Conservation (phyloP, 2,113 vertebrate species). For the Mohoua ochrocephala region DNA sequence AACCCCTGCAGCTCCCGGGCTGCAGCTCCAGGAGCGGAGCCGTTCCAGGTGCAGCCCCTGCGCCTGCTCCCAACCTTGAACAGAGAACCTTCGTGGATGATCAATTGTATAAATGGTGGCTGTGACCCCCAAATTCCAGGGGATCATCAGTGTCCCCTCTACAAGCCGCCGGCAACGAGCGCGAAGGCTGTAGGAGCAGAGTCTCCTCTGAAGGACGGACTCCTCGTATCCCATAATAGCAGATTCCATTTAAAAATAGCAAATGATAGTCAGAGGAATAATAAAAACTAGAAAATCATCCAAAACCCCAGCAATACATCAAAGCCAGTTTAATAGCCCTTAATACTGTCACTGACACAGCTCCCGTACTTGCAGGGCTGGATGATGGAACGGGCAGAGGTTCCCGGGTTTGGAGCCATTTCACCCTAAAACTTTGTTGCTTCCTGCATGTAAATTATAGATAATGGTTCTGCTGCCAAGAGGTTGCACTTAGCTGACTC, state of each 20-base stretch:
- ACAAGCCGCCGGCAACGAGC: not conserved
- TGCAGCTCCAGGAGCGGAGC: not conserved
- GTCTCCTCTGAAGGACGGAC: conserved; percentile 47
- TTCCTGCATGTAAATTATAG: conserved; percentile 32
- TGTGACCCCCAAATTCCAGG: not conserved
- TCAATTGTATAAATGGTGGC: not conserved
- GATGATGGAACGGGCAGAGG: conserved; percentile 21
- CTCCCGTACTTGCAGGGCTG: not conserved
- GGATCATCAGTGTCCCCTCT: not conserved
- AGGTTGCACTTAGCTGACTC: not conserved
- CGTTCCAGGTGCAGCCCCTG: not conserved
- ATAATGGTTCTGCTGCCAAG: conserved; percentile 9
- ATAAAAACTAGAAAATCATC: conserved; percentile 52
- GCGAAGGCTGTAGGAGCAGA: not conserved
- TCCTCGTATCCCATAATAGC: conserved; percentile 9
- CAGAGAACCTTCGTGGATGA: not conserved
- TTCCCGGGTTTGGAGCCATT: not conserved
- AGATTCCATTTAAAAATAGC: conserved; percentile 41
- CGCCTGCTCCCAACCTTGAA: not conserved
- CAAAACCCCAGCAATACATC: conserved; percentile 38
- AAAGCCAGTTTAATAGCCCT: conserved; percentile 58
- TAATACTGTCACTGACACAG: conserved; percentile 31
- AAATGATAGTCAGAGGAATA: conserved; percentile 56
- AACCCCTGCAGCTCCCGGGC: not conserved
- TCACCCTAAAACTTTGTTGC: conserved; percentile 35